Evolutionary conservation across 2,888 invertebrate genomes (phyloP), one percentile per base, ranked within the genome.

Genomic region (Entomobrya multifasciata): DNA sequence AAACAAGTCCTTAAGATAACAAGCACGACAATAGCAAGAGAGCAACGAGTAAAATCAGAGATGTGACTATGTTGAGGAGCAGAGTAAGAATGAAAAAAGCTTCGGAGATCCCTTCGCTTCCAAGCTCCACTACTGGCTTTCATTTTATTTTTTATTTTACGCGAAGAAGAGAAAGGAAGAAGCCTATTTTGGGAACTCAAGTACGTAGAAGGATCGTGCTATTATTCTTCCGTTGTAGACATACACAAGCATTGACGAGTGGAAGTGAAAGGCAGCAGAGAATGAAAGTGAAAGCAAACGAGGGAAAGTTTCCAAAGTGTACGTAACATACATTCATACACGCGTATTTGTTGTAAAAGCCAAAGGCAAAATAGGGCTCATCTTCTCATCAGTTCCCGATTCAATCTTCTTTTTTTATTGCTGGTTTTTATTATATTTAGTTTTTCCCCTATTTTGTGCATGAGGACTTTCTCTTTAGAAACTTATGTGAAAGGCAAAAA

Each of bases 221-320:
- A 25, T 25, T 1, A 20, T 5, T n/a, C n/a, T n/a, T 41, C 70
- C 22, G 49, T 44, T 47, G 15, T 20, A 44, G 44, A 25, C 67
- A 67, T 44, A n/a, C 41, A 36, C n/a, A n/a, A n/a, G n/a, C n/a
- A n/a, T 30, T n/a, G n/a, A 36, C 3, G 1, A 36, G 65, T 10
- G 67, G 44, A 67, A 67, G 25, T 22, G 15, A 1, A 22, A 49
- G 70, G 49, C 5, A 44, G 47, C 70, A n/a, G n/a, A n/a, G 6
- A 47, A 47, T 2, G 49, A 49, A 72, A 72, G 70, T 72, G 70
- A 72, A 49, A 72, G 70, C 70, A 25, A 25, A 22, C n/a, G n/a
- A 25, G 11, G 15, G 27, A 49, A 22, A 47, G 27, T 72, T 15
- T 67, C 13, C 41, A 20, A 22, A 65, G 27, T 36, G n/a, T 44